Base-by-base conservation (phyloP, 92 coral and sea anemone species). In the Phenganax stokvisi region DNA sequence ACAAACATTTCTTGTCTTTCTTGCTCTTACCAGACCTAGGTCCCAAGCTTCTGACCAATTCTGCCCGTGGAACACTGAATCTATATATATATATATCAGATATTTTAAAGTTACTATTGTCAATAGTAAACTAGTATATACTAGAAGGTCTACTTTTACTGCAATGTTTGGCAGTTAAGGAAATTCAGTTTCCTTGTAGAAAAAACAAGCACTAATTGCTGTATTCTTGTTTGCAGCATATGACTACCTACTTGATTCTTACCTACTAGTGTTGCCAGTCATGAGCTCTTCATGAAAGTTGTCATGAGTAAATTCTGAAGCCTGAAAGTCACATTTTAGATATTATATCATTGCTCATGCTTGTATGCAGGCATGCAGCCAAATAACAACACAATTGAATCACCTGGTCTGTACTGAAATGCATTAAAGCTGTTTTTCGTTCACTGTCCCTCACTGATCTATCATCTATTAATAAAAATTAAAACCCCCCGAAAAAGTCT, bases 391-490 rank as follows among this genome's bases (percentile, higher is more conserved):
- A 37, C 47, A 37, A 1, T 37, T 37, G 47, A 37, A 25, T 56
- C 82, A 94, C 98, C 93, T 94, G 98, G 65, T 94, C 98, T 57
- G 97, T 79, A 58, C 90, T 90, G 68, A 94, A 94, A 85, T 94
- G 98, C 98, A 94, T 94, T 57, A 94, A 81, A 1, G 98, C 98
- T 67, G 97, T 97, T 83, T 93, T 86, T 76, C 98, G 88, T 83
- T 94, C 98, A 82, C 97, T 94, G 83, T 94, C 98, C 51, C 98
- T 82, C 30, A 94, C 98, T 13, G 98, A 94, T 85, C 98, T 89
- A 80, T 94, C 98, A 89, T 94, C 98, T 94, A 56, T 64, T 56
- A 72, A 28, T 8, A 75, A 44, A 75, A 53, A 17, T 31, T 20
- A 12, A 28, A 15, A 13, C 17, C 28, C 17, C 28, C 15, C 47